A percentile compares a stretch with the other conserved stretches of the same genome.
phyloP scores from a whole-genome alignment of 2,113 vertebrate genomes.

The Anthoscopus minutus region DNA sequence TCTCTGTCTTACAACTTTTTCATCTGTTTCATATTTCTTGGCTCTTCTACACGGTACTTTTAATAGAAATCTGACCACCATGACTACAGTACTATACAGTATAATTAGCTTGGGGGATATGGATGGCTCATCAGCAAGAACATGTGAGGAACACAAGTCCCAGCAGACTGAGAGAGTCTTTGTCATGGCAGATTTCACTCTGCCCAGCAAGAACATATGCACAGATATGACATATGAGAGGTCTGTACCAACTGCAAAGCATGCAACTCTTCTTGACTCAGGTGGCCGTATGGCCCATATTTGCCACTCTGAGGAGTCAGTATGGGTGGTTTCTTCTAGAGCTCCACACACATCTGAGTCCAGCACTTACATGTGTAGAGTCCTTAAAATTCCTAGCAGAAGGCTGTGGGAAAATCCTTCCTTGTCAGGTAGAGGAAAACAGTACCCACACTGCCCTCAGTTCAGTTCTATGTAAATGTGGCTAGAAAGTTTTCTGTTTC shows the following conservation, averaged over 20 bases:
- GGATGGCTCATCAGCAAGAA: neutral
- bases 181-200: neutral
- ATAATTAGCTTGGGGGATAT: neutral
- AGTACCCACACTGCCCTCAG: too few species aligned
- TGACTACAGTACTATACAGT: neutral
- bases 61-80: slow-evolving; percentile 2
- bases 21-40: slow-evolving; percentile 30
- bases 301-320: neutral
- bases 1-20: neutral
- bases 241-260: neutral
- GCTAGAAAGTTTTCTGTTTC: too few species aligned
- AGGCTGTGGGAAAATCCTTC: too few species aligned
- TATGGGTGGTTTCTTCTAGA: neutral
- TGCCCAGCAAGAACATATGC: neutral
- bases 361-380: neutral
- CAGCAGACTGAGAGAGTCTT: neutral
- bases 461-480: too few species aligned
- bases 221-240: neutral
- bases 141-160: neutral
- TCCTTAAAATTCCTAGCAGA: too few species aligned
- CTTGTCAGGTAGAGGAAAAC: too few species aligned
- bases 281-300: accelerated
- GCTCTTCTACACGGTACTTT: neutral
- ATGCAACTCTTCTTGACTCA: neutral
- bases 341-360: neutral